Evolutionary conservation across 2,113 vertebrate species (phyloP).

Genomic region (Passer domesticus): DNA sequence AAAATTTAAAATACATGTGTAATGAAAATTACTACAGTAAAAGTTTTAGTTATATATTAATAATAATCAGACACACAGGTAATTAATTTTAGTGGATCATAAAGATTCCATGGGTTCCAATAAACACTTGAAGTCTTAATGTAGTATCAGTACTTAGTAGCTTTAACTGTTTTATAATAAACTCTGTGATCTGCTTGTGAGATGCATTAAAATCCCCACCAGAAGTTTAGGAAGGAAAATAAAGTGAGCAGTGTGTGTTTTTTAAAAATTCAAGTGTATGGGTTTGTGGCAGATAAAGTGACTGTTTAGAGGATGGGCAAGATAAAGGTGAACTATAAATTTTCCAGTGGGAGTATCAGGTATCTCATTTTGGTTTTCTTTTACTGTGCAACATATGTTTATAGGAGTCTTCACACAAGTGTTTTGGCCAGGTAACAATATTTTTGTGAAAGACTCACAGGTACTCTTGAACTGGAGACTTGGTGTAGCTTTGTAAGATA

Average conservation of each 20-base stretch:
- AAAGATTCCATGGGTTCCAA: not conserved
- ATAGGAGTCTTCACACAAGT: not conserved
- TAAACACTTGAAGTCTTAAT: not conserved
- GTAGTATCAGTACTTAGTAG: not conserved
- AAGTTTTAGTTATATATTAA: not conserved
- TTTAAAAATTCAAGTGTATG: not conserved
- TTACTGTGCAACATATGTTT: not conserved
- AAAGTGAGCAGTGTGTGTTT: not conserved
- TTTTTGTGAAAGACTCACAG: not conserved
- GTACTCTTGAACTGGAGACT: not conserved
- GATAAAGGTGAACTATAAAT: not conserved
- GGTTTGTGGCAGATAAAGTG: not conserved
- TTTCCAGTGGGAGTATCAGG: not conserved
- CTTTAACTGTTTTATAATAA: not conserved
- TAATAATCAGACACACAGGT: accelerated
- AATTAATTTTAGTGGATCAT: not conserved
- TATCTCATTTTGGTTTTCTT: not conserved
- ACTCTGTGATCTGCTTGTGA: not conserved
- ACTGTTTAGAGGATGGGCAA: not conserved
- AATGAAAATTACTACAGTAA: not conserved
- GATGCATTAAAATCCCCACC: not conserved
- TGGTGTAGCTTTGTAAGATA: not conserved
- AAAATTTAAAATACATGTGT: not conserved
- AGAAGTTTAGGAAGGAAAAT: not conserved
- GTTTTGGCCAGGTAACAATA: not conserved